phyloP scores from a whole-genome alignment of 1,140 invertebrate genomes.

The Drosophila hydei region DNA sequence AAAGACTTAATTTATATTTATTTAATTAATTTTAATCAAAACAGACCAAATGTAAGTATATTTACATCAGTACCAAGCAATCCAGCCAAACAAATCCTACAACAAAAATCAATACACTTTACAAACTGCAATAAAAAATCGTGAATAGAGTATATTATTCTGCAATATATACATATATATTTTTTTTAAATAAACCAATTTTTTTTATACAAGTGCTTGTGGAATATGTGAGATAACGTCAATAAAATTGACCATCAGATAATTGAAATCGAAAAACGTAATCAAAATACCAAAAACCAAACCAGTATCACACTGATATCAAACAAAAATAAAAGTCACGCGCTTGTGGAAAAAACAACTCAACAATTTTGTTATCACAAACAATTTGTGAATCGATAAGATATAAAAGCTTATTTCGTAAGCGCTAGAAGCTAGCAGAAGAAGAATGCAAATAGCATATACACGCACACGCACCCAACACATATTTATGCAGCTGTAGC shows the following conservation, averaged over 20 bases:
- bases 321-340: slow-evolving; percentile 37
- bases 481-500: not conserved
- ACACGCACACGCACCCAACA: not conserved
- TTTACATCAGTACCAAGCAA: slow-evolving; percentile 6
- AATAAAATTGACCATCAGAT: slow-evolving; percentile 17
- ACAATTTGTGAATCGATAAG: slow-evolving; percentile 41
- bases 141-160: slow-evolving; percentile 21
- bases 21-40: slow-evolving; percentile 82
- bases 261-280: not conserved
- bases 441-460: slow-evolving; percentile 14
- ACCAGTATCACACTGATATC: slow-evolving; percentile 18
- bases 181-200: slow-evolving; percentile 29
- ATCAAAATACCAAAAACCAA: slow-evolving; percentile 9
- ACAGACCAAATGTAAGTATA: slow-evolving; percentile 83
- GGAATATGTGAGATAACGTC: slow-evolving; percentile 34
- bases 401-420: slow-evolving; percentile 29
- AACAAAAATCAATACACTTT: slow-evolving; percentile 14
- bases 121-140: slow-evolving; percentile 17
- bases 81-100: slow-evolving; percentile 8
- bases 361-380: slow-evolving; percentile 33
- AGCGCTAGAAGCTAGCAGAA: slow-evolving; percentile 12
- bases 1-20: slow-evolving; percentile 84
- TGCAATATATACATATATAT: not conserved
- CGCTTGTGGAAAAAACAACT: slow-evolving; percentile 20
- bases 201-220: slow-evolving; percentile 48